These are phyloP conservation scores for Eurois occulta DNA, from an alignment of 2,888 invertebrate genomes.

Conservation along the genomic window DNA sequence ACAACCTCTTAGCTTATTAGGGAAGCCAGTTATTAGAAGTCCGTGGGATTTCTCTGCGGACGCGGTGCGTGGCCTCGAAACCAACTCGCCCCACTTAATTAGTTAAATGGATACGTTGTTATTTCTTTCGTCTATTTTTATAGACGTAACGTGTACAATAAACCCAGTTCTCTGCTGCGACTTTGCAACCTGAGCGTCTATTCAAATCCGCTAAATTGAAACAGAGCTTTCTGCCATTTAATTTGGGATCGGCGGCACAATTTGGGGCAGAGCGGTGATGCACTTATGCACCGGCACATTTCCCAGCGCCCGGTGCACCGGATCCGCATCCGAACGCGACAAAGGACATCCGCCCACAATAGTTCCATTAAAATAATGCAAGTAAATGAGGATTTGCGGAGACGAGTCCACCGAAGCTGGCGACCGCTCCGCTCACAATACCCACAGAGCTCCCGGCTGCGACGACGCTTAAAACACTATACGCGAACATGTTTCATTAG, in stretches of 20 bases:
- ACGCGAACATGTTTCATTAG: slow-evolving; percentile 91
- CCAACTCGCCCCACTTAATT: slow-evolving; percentile 86
- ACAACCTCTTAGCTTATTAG: slow-evolving; percentile 90
- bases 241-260: slow-evolving; percentile 79
- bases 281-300: slow-evolving; percentile 88
- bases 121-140: slow-evolving; percentile 76
- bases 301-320: slow-evolving; percentile 83
- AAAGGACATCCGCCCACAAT: slow-evolving; percentile 90
- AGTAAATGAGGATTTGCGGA: slow-evolving; percentile 90
- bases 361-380: slow-evolving; percentile 91
- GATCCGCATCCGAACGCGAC: slow-evolving; percentile 85
- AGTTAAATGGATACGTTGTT: slow-evolving; percentile 86
- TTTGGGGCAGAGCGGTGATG: slow-evolving; percentile 84
- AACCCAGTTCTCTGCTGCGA: slow-evolving; percentile 72
- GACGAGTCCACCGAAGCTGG: slow-evolving; percentile 85
- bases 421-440: slow-evolving; percentile 82
- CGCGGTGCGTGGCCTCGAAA: slow-evolving; percentile 77
- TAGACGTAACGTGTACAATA: slow-evolving; percentile 76
- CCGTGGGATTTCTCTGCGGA: slow-evolving; percentile 85
- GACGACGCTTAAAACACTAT: slow-evolving; percentile 88
- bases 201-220: slow-evolving; percentile 80
- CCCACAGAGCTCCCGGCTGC: slow-evolving; percentile 71
- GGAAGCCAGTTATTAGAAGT: slow-evolving; percentile 86
- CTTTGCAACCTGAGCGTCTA: slow-evolving; percentile 68
- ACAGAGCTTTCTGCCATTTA: slow-evolving; percentile 80